Base-by-base conservation (phyloP, 1,140 invertebrate species). In the Heliothis subflexa region DNA sequence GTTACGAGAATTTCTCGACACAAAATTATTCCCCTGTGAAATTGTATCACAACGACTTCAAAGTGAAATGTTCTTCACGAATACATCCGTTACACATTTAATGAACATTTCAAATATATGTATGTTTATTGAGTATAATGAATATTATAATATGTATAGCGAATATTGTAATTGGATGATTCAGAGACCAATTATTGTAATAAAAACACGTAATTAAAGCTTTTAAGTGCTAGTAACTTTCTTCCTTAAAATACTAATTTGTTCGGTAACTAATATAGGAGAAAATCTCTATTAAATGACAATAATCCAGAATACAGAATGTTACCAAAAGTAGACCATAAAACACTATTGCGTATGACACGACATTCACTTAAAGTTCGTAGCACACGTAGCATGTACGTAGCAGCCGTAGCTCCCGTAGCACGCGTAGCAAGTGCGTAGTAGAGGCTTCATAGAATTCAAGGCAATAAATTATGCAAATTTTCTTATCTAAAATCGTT, bases 1-100 rank as follows among this genome's bases (percentile, higher is more conserved):
- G 64, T 28, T 83, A 57, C 55, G 55, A 57, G n/a, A 28, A 57
- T 57, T 25, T 62, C 33, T 18, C n/a, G 64, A 12, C 18, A 52
- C 64, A 50, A 68, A 68, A 68, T 50, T 13, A 50, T 50, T 21
- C 21, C 12, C 12, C 25, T 50, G 64, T 21, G 64, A 50, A 50
- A 68, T 68, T 5, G n/a, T 50, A 68, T 68, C 11, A 25, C 64
- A 50, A 28, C 64, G 64, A 68, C 64, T 33, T 47, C 61, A 47
- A 18, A 45, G 61, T 47, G 2, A 64, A 47, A 64, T 18, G 61
- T 64, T 64, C 16, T 47, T 33, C 40, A 64, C 3, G n/a, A 45
- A 47, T 12, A 16, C 33, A 33, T 47, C 16, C 33, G 9, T 18
- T 61, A n/a, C 13, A 33, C 28, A 40, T 54, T 54, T 54, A 5